Percentiles rank a stretch among this genome's conserved stretches.
phyloP scores from a whole-genome alignment of 2,113 vertebrate genomes.

The Eublepharis macularius region DNA sequence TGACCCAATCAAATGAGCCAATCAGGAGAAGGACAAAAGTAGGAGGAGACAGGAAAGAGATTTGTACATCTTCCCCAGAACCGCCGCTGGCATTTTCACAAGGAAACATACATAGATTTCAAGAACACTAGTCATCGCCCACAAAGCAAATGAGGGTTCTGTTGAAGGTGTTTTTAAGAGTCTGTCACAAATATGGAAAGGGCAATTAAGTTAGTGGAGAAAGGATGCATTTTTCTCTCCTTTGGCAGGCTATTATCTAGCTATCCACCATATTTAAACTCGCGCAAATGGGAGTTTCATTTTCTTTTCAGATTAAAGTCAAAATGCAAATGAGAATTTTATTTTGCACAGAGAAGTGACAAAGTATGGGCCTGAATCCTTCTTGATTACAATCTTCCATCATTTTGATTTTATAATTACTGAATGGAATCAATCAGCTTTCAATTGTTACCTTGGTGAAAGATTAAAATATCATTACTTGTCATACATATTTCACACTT shows the following conservation, averaged over 20 bases:
- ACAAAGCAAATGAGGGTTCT: background rate
- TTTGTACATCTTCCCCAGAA: background rate
- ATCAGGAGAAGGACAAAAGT: background rate
- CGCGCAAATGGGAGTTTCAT: slow-evolving; percentile 70
- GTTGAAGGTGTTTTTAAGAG: background rate
- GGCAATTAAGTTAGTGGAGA: slow-evolving; percentile 7
- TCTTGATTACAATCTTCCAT: slow-evolving; percentile 82
- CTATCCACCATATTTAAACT: slow-evolving; percentile 62
- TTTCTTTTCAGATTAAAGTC: slow-evolving; percentile 76
- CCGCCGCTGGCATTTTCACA: background rate
- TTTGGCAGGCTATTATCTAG: slow-evolving; percentile 41
- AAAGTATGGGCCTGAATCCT: slow-evolving; percentile 72
- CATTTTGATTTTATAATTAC: slow-evolving; percentile 84
- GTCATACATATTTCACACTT: slow-evolving; percentile 79
- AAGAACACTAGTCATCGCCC: background rate
- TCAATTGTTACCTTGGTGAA: slow-evolving; percentile 81
- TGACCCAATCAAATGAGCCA: background rate
- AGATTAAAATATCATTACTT: slow-evolving; percentile 81
- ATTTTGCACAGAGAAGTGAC: slow-evolving; percentile 70
- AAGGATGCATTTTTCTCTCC: background rate
- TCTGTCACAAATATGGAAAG: background rate
- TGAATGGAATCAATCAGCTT: slow-evolving; percentile 83
- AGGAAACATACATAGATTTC: background rate
- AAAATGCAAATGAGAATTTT: slow-evolving; percentile 76
- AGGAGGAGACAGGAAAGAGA: background rate